phyloP scores from a whole-genome alignment of 2,797 vertebrate species.

The Sebastes cheni region DNA sequence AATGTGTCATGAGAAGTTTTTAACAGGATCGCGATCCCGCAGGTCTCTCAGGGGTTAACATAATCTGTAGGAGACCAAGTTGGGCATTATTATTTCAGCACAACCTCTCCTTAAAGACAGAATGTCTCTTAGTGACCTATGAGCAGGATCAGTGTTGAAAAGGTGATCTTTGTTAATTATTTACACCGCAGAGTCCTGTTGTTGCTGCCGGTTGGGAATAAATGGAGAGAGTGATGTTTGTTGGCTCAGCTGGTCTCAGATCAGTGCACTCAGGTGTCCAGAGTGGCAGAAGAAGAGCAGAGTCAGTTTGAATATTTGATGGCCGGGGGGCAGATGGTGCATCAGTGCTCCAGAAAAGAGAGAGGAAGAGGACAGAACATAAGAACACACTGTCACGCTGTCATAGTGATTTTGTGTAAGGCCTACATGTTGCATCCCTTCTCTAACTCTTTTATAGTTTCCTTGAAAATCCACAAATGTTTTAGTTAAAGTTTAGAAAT shows the following conservation, averaged over 20 bases:
- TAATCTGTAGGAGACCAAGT: background rate
- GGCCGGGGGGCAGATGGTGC: slow-evolving; percentile 4
- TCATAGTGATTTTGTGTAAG: background rate
- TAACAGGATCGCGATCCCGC: no score
- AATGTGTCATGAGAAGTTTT: background rate
- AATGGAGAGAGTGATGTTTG: slow-evolving; percentile 23
- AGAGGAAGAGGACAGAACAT: background rate
- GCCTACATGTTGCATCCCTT: background rate
- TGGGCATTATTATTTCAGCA: slow-evolving; percentile 12
- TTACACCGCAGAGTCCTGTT: slow-evolving; percentile 19
- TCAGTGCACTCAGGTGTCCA: slow-evolving; percentile 38
- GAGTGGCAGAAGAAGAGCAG: slow-evolving; percentile 23
- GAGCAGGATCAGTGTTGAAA: slow-evolving; percentile 10
- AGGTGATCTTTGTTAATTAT: slow-evolving; percentile 36
- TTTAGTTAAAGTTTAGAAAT: background rate
- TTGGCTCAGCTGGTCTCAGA: slow-evolving; percentile 33
- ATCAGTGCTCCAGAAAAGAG: slow-evolving; percentile 1
- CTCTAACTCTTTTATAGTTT: background rate
- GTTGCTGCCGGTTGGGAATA: slow-evolving; percentile 26
- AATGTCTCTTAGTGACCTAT: background rate
- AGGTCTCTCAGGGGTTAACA: background rate
- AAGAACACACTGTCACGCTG: background rate
- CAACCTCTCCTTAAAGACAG: background rate
- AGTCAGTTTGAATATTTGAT: slow-evolving; percentile 63
- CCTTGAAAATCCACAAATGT: background rate